Evolutionary conservation across 2,888 invertebrate genomes (phyloP), one percentile per base, ranked within the genome.

Genomic region (Rhingia rostrata): DNA sequence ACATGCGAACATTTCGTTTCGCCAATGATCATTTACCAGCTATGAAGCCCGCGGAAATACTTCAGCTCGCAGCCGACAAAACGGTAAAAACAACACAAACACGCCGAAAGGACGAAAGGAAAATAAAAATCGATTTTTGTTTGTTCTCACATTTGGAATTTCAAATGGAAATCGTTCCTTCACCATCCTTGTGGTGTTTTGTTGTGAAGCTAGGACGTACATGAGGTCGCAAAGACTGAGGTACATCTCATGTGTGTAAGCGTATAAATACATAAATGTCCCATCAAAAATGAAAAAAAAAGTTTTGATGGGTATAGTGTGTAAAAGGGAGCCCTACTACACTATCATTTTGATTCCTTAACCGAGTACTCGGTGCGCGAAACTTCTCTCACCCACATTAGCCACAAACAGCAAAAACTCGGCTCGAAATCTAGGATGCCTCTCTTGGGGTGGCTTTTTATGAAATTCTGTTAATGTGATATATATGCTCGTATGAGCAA

Each of bases 161-260:
- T 61, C 41, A 61, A 72, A 72, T 72, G 53, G 43, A 61, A 72
- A 60, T 72, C 72, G 51, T 72, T 53, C 61, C 61, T 51, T 14
- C 51, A n/a, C 9, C 7, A 7, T 12, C 35, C 43, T 33, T 0
- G 6, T 12, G 22, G 33, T 12, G 33, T 33, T 33, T 6, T 6
- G 6, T 32, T 51, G 51, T 32, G 51, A 9, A 6, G 12, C 4
- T 6, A 37, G 12, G 37, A 39, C 49, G 39, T 49, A 22, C 22
- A 22, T 22, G 22, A 22, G 22, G 22, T 1, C 1, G 22, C 32
- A 33, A 60, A 72, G 51, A 4, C 41, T 41, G 35, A 35, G 37
- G 9, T 58, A 39, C 56, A 56, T 47, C 37, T 9, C 22, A 14
- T 14, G 33, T 33, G 10, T 10, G 12, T 43, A 33, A 22, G 33